phyloP scores from a whole-genome alignment of 2,888 invertebrate genomes.

The Hirtodrosophila trivittata region DNA sequence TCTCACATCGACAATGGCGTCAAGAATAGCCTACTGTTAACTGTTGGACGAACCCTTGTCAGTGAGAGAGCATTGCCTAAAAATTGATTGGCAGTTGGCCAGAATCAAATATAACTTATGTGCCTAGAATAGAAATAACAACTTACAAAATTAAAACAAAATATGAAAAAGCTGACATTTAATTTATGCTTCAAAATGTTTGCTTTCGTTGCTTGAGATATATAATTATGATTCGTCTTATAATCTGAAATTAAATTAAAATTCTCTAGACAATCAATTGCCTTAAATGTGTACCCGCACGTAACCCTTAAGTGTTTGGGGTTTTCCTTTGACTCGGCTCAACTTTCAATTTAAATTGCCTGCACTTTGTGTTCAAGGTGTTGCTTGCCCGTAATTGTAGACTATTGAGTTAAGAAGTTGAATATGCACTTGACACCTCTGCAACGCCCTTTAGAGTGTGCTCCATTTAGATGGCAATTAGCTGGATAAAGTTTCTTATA shows the following conservation, averaged over 20 bases:
- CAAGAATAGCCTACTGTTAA: conserved; percentile 43
- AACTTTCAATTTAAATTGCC: conserved; percentile 46
- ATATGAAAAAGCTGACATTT: no score
- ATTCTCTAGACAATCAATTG: no score
- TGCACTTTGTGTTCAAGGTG: conserved; percentile 47
- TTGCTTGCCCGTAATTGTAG: conserved; percentile 19
- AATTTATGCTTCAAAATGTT: no score
- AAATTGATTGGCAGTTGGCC: conserved; percentile 61
- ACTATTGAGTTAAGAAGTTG: background rate
- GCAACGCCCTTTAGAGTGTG: conserved; percentile 10
- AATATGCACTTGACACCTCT: conserved; percentile 9
- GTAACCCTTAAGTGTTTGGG: no score
- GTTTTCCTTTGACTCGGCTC: no score
- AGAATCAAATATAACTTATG: conserved; percentile 24
- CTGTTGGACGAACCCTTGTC: conserved; percentile 42
- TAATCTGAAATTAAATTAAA: no score
- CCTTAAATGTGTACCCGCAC: no score
- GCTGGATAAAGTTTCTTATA: conserved; percentile 31
- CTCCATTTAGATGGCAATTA: conserved; percentile 51
- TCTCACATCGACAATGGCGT: conserved; percentile 30
- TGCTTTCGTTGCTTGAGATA: no score
- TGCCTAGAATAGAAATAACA: conserved; percentile 35
- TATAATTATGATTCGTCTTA: no score
- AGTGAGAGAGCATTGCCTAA: conserved; percentile 30
- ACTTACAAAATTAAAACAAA: conserved; percentile 15